These are phyloP conservation scores for Macrotrachela quadricornifera DNA, from an alignment of 1,140 invertebrate species.

Conservation along the genomic window DNA sequence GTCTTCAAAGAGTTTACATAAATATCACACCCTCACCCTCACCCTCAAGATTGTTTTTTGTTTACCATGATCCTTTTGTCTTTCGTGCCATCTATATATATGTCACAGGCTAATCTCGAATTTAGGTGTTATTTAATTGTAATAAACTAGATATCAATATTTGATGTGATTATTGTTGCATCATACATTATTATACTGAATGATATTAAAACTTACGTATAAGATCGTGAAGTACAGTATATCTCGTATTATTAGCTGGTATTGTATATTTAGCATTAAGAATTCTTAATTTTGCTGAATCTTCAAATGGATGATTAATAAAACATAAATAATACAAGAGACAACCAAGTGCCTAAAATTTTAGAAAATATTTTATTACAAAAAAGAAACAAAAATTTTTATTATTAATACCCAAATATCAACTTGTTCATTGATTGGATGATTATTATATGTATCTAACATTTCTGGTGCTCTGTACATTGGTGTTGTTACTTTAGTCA, in stretches of 20 bases:
- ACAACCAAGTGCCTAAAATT: constrained; percentile 56
- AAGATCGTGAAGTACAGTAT: constrained; percentile 3
- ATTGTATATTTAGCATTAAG: constrained; percentile 81
- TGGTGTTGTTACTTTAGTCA: constrained; percentile 40
- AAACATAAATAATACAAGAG: constrained; percentile 75
- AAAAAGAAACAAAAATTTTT: no score
- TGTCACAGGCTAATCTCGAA: no score
- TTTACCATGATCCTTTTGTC: no score
- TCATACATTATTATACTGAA: no score
- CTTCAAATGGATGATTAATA: constrained; percentile 85
- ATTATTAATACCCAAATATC: constrained; percentile 53
- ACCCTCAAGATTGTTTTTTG: no score
- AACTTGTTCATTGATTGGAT: constrained; percentile 52
- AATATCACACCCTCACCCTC: no score
- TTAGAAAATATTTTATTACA: no score
- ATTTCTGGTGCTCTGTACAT: constrained; percentile 70
- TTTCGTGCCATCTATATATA: no score
- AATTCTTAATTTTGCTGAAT: constrained; percentile 75
- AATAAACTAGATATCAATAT: no score
- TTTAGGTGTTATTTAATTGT: no score
- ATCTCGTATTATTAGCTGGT: constrained; percentile 28
- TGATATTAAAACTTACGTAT: neutral
- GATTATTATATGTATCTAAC: constrained; percentile 89
- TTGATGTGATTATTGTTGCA: no score
- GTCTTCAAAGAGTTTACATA: no score